phyloP scores from a whole-genome alignment of 2,113 vertebrate genomes.

The Peucedramus taeniatus region DNA sequence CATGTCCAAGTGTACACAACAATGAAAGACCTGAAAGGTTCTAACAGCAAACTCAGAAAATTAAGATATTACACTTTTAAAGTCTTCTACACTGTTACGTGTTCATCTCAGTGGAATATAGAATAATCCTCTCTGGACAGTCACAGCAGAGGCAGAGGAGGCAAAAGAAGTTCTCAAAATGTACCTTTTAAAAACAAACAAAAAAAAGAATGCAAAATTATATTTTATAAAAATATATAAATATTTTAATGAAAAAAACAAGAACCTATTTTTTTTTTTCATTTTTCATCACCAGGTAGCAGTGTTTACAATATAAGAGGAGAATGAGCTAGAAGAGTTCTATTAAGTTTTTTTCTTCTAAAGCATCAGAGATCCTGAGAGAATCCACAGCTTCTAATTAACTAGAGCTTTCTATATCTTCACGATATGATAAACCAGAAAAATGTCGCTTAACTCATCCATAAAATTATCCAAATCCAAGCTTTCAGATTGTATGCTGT shows the following conservation, averaged over 20 bases:
- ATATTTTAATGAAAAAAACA: not conserved
- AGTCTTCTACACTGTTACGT: fast-evolving
- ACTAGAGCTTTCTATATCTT: not conserved
- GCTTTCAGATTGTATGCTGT: not conserved
- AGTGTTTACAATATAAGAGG: not conserved
- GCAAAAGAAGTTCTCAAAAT: not conserved
- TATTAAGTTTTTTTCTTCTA: not conserved
- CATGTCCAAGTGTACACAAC: fast-evolving
- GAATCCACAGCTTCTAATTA: not conserved
- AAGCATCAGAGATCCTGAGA: not conserved
- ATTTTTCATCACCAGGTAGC: not conserved
- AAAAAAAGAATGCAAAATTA: not conserved
- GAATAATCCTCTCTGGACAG: not conserved
- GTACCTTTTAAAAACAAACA: not conserved
- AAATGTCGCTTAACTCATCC: not conserved
- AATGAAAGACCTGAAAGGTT: not conserved
- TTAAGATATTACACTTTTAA: not conserved
- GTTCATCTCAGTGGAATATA: not conserved
- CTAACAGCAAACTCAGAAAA: not conserved
- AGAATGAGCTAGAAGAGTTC: fast-evolving
- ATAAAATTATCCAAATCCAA: not conserved
- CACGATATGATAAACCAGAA: not conserved
- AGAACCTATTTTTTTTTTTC: not conserved
- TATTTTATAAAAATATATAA: not conserved
- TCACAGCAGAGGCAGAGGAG: not conserved